Percentiles rank a stretch among this genome's conserved stretches.
Evolutionary conservation across 2,888 invertebrate genomes (phyloP).

Genomic region (Aquatica leii): DNA sequence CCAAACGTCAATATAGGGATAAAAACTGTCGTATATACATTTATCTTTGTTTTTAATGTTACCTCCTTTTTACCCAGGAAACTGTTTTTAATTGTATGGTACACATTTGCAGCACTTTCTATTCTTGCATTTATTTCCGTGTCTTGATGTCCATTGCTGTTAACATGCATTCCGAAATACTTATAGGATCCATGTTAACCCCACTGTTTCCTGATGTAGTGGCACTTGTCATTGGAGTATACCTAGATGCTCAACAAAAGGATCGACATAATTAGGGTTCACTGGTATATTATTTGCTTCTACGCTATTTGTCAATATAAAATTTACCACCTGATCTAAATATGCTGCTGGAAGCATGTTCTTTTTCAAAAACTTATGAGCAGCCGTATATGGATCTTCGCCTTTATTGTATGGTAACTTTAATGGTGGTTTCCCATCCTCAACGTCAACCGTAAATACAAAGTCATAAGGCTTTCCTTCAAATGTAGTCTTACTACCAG

Average conservation of each 20-base stretch:
- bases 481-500: slow-evolving; percentile 77
- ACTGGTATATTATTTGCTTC: slow-evolving; percentile 56
- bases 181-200: slow-evolving; percentile 65
- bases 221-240: slow-evolving; percentile 65
- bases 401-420: slow-evolving; percentile 90
- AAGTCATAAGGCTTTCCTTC: slow-evolving; percentile 95
- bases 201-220: slow-evolving; percentile 47
- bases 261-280: slow-evolving; percentile 66
- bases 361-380: slow-evolving; percentile 88
- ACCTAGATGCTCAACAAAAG: slow-evolving; percentile 73
- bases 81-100: no score
- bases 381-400: slow-evolving; percentile 93
- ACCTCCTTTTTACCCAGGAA: no score
- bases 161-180: no score
- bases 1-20: no score
- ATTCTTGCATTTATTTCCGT: no score
- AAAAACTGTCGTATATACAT: no score
- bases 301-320: slow-evolving; percentile 84
- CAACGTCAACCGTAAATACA: slow-evolving; percentile 95
- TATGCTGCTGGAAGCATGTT: slow-evolving; percentile 85
- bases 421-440: slow-evolving; percentile 86
- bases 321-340: slow-evolving; percentile 92
- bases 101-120: no score
- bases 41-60: no score
- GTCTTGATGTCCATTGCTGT: no score